These are phyloP conservation scores for Paragorgia papillata DNA, from an alignment of 92 coral and sea anemone species.

Conservation along the genomic window DNA sequence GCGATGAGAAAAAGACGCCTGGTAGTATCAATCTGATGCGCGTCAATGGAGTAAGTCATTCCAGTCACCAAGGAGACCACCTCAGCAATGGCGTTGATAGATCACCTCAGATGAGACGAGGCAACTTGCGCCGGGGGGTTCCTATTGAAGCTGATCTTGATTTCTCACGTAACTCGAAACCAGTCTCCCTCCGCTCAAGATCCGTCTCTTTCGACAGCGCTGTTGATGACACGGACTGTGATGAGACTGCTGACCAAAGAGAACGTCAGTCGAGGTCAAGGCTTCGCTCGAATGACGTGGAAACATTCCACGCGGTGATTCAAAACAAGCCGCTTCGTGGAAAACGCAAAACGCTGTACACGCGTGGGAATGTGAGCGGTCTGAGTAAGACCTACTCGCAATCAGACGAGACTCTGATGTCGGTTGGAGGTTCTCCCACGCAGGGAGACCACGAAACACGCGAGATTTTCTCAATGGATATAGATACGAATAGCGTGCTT, in stretches of 20 bases:
- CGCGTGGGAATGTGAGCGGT: constrained; percentile 14
- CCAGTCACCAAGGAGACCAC: not conserved
- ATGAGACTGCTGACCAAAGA: not conserved
- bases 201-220: constrained; percentile 30
- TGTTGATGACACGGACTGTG: constrained; percentile 11
- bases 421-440: not conserved
- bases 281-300: constrained; percentile 20
- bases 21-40: constrained; percentile 40
- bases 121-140: constrained; percentile 27
- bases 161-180: constrained; percentile 7
- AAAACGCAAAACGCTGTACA: constrained; percentile 10
- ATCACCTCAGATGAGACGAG: constrained; percentile 46
- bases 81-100: constrained; percentile 13
- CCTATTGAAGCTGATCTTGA: constrained; percentile 9
- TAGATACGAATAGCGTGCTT: constrained; percentile 7
- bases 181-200: not conserved
- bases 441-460: constrained; percentile 8
- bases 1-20: constrained; percentile 26
- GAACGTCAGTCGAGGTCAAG: not conserved
- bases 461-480: constrained; percentile 39
- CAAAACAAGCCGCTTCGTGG: constrained; percentile 34
- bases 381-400: constrained; percentile 16
- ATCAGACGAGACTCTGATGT: constrained; percentile 11
- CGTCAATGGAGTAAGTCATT: not conserved
- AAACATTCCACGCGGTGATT: constrained; percentile 43